These are phyloP conservation scores for Rhabdomys pumilio DNA, from an alignment of 2,797 vertebrate species.

Conservation along the genomic window DNA sequence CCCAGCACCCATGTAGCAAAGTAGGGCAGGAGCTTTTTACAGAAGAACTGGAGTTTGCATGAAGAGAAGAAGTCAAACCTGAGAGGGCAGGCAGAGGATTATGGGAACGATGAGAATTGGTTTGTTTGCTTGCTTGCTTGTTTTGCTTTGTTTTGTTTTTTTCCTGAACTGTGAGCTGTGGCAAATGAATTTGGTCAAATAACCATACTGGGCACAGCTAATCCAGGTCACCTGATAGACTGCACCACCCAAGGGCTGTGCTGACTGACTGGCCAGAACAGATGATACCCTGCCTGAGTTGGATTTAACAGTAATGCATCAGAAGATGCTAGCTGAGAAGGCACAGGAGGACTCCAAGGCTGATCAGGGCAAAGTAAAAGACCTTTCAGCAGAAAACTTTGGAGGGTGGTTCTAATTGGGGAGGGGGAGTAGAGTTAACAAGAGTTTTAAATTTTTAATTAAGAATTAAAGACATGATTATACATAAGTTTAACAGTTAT, in stretches of 20 bases:
- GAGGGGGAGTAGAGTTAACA: not conserved
- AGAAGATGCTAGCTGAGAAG: not conserved
- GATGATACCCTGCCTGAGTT: not conserved
- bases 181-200: not conserved
- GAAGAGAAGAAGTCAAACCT: not conserved
- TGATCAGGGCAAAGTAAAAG: not conserved
- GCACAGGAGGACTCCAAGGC: not conserved
- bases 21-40: not conserved
- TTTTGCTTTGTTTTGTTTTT: too few relatives aligned
- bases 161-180: not conserved
- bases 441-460: not conserved
- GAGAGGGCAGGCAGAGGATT: not conserved
- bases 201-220: not conserved
- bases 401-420: not conserved
- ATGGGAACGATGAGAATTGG: too few relatives aligned
- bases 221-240: not conserved
- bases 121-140: too few relatives aligned
- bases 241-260: not conserved
- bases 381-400: not conserved
- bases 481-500: not conserved
- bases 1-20: not conserved
- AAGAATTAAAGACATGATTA: not conserved
- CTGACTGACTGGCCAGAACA: not conserved
- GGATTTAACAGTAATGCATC: not conserved
- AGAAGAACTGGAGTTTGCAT: not conserved